A percentile compares a stretch with the other conserved stretches of the same genome.
Evolutionary conservation across 37 sponge, comb jelly and placozoan genomes (phyloP).

Genomic region (Sycon ciliatum): DNA sequence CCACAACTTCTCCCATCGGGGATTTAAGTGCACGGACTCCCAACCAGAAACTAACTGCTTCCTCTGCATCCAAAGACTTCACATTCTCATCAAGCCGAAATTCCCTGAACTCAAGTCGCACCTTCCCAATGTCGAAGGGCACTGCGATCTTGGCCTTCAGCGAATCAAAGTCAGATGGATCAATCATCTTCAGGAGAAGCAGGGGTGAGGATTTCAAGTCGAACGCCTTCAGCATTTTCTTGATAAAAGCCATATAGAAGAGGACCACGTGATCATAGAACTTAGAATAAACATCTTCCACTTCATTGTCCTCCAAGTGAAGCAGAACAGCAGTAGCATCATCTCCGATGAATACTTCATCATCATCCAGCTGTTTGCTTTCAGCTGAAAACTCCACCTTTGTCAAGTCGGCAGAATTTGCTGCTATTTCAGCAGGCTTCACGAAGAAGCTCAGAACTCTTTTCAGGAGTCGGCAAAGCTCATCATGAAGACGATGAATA

Average conservation of each 20-base stretch:
- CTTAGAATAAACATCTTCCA: neutral
- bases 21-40: slow-evolving; percentile 19
- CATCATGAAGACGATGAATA: slow-evolving; percentile 28
- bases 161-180: slow-evolving; percentile 12
- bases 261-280: slow-evolving; percentile 22
- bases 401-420: neutral
- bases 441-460: slow-evolving; percentile 33
- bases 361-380: neutral
- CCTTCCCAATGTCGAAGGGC: slow-evolving; percentile 1
- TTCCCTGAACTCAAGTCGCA: slow-evolving; percentile 14
- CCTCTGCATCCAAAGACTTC: no score
- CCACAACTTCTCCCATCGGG: slow-evolving; percentile 39
- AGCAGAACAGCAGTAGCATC: slow-evolving; percentile 9
- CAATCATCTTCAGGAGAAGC: slow-evolving; percentile 16
- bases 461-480: slow-evolving; percentile 22
- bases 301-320: slow-evolving; percentile 17
- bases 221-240: slow-evolving; percentile 24
- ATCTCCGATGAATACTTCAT: slow-evolving; percentile 16
- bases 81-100: slow-evolving; percentile 22
- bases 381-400: neutral
- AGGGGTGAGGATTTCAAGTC: slow-evolving; percentile 18
- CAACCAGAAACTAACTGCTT: slow-evolving; percentile 20
- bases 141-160: slow-evolving; percentile 12
- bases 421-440: neutral
- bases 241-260: slow-evolving; percentile 25